phyloP scores from a whole-genome alignment of 2,113 vertebrate species.

The Petromus typicus region DNA sequence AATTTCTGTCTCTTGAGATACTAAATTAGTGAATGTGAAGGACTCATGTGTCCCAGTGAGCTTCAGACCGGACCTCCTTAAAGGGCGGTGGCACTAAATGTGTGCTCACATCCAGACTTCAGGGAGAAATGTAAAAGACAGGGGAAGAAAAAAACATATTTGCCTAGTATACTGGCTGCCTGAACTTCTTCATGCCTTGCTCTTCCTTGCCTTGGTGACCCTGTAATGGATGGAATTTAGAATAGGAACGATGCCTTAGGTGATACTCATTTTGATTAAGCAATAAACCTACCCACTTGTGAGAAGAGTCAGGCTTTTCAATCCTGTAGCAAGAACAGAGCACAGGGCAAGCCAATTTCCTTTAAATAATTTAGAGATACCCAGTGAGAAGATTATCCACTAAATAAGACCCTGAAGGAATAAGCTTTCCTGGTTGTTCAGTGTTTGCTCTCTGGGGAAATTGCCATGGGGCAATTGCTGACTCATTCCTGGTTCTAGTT shows the following conservation, averaged over 20 bases:
- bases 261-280: slow-evolving; percentile 78
- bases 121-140: not conserved
- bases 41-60: not conserved
- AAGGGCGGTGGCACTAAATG: not conserved
- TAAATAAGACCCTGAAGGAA: slow-evolving; percentile 66
- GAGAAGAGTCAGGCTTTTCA: slow-evolving; percentile 62
- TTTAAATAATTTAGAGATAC: slow-evolving; percentile 78
- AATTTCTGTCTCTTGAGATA: not conserved
- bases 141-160: not conserved
- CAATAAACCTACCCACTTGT: slow-evolving; percentile 72
- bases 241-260: slow-evolving; percentile 63
- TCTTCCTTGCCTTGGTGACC: slow-evolving; percentile 59
- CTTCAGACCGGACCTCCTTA: not conserved
- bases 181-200: not conserved
- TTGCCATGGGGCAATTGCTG: slow-evolving; percentile 26
- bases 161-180: not conserved
- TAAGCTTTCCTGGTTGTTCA: slow-evolving; percentile 47
- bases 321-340: slow-evolving; percentile 44
- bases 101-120: not conserved
- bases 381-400: slow-evolving; percentile 67
- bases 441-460: slow-evolving; percentile 52
- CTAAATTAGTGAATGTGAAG: not conserved
- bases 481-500: not conserved
- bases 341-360: slow-evolving; percentile 60
- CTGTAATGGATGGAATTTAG: slow-evolving; percentile 72